Evolutionary conservation across 2,888 invertebrate genomes (phyloP).

Genomic region (Pachliopta kotzebuea): DNA sequence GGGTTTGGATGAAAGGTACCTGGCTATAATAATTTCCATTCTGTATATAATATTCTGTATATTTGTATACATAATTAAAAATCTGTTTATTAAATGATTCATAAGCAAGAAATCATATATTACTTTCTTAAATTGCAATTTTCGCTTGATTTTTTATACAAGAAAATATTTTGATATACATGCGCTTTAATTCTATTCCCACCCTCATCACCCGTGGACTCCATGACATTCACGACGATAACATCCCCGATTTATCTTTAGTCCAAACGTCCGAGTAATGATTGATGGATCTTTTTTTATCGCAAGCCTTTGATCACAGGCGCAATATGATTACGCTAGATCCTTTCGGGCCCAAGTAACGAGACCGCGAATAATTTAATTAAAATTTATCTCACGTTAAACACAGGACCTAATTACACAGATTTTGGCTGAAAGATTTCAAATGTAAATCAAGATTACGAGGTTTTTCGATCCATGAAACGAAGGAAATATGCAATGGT

Average conservation of each 20-base stretch:
- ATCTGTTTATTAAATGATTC: no score
- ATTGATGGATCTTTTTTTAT: conserved; percentile 25
- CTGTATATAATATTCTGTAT: no score
- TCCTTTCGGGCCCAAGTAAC: neutral
- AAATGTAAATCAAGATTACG: neutral
- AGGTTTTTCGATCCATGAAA: no score
- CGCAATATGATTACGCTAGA: neutral
- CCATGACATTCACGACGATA: conserved; percentile 11
- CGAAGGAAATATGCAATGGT: no score
- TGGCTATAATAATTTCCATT: no score
- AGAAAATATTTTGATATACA: neutral
- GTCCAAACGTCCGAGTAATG: conserved; percentile 10
- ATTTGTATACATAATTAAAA: no score
- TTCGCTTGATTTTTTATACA: neutral
- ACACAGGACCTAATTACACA: neutral
- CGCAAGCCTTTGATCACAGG: conserved; percentile 11
- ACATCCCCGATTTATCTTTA: conserved; percentile 18
- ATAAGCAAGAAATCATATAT: no score
- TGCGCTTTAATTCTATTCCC: conserved; percentile 6
- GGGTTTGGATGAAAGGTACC: no score
- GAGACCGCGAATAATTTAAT: conserved; percentile 1
- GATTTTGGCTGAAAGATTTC: neutral
- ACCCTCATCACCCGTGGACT: conserved; percentile 15
- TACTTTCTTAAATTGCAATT: no score
- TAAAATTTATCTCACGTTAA: conserved; percentile 1